Evolutionary conservation across 1,140 invertebrate species (phyloP), one percentile per base, ranked within the genome.

Genomic region (Drosophila neocordata): DNA sequence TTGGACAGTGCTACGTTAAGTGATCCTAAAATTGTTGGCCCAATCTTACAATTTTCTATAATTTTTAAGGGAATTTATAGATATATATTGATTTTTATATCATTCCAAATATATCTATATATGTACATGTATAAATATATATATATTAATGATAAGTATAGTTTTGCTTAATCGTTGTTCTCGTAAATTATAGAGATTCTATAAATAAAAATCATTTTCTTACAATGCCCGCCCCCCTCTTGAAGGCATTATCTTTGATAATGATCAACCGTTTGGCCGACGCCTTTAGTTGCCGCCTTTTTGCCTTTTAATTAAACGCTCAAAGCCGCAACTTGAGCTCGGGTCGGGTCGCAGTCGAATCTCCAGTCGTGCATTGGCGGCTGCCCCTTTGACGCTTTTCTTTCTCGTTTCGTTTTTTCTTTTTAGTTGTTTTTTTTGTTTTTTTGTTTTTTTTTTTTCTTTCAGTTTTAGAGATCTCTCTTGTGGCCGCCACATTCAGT

Each of bases 241-340:
- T n/a, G 24, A 55, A 34, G 52, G 52, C 52, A 55, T 55, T 55
- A 55, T 55, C 52, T 55, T 31, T 22, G 52, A 55, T 55, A 55
- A 55, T 55, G 52, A 55, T 55, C 52, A 55, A 55, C 52, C 52
- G 52, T 55, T 55, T 55, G 52, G 52, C 52, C 52, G 52, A 55
- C 52, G 52, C 52, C 52, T 55, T 31, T 24, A 55, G 52, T 55
- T 55, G 52, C 52, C 52, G 52, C 52, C 52, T 55, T 55, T 48
- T 55, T 55, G 52, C 52, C 82, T 87, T 85, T 87, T 87, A 87
- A 87, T 87, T 87, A 87, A 87, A 82, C 75, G 78, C 69, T 68
- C 68, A 78, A 82, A 55, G 82, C 82, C 82, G 82, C 82, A 31
- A 75, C 61, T 56, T 37, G 38, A 60, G 66, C 66, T 65, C 66